Evolutionary conservation across 1,140 invertebrate species (phyloP).

Genomic region (Pinna nobilis): DNA sequence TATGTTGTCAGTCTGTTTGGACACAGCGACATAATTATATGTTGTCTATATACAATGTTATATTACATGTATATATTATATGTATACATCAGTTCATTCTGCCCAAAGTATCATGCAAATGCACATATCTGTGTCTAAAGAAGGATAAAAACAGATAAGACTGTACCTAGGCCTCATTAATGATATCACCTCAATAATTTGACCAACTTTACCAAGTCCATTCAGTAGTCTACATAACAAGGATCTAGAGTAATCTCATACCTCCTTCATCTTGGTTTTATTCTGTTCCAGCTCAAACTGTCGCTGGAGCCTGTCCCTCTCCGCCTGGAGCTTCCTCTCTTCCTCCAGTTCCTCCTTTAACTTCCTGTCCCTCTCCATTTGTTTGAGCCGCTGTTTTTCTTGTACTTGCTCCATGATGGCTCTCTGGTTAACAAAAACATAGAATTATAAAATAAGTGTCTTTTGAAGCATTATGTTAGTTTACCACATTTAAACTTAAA

Average conservation of each 20-base stretch:
- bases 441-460: too few relatives aligned
- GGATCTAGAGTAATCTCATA: constrained; percentile 12
- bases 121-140: too few relatives aligned
- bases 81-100: too few relatives aligned
- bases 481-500: too few relatives aligned
- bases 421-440: constrained; percentile 45
- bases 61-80: too few relatives aligned
- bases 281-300: constrained; percentile 63
- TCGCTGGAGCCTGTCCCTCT: constrained; percentile 57
- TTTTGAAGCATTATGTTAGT: too few relatives aligned
- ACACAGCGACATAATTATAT: too few relatives aligned
- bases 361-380: constrained; percentile 63
- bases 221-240: not conserved
- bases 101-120: too few relatives aligned
- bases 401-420: constrained; percentile 71
- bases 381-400: constrained; percentile 67
- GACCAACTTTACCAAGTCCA: not conserved
- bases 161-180: too few relatives aligned
- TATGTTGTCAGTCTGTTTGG: too few relatives aligned
- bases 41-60: too few relatives aligned
- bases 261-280: constrained; percentile 65
- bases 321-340: constrained; percentile 65
- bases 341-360: constrained; percentile 69
- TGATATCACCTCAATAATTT: not conserved
- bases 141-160: too few relatives aligned